Percentiles rank a stretch among this genome's conserved stretches.
Evolutionary conservation across 2,113 vertebrate genomes (phyloP).

Genomic region (Prunella fulvescens): DNA sequence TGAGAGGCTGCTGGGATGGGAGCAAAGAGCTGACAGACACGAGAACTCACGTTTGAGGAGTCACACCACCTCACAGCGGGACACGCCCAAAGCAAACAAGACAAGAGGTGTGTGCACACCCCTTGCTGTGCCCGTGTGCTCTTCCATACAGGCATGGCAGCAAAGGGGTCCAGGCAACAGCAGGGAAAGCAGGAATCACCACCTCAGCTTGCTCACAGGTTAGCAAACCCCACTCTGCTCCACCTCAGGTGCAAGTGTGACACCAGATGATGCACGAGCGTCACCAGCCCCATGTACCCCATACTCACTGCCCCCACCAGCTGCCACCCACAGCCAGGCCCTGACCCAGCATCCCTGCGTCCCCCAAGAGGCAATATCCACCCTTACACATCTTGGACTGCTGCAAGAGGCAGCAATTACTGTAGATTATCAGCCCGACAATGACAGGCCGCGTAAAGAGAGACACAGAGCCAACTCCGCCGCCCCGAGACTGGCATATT

Average conservation of each 20-base stretch:
- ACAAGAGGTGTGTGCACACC: not conserved
- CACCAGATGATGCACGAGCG: not conserved
- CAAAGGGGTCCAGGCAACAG: not conserved
- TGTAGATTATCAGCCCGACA: constrained; percentile 84
- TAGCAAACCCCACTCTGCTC: not conserved
- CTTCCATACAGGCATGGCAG: rapidly evolving
- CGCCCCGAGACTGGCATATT: constrained; percentile 86
- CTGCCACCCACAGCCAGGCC: not conserved
- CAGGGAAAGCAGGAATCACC: rapidly evolving
- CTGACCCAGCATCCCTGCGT: not conserved
- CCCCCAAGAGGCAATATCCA: not conserved
- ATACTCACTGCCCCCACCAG: not conserved
- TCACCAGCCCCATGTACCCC: rapidly evolving
- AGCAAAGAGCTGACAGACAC: not conserved
- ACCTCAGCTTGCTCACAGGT: not conserved
- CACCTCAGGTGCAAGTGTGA: not conserved
- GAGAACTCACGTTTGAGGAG: rapidly evolving
- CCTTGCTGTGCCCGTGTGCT: not conserved
- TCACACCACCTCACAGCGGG: rapidly evolving
- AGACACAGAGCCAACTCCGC: constrained; percentile 84
- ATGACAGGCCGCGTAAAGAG: constrained; percentile 80
- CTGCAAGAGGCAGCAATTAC: constrained; percentile 84
- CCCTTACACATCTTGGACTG: constrained; percentile 57
- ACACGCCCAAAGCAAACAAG: not conserved
- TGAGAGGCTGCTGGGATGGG: not conserved